phyloP scores from a whole-genome alignment of 2,888 invertebrate species.

The Bhutanitis thaidina region DNA sequence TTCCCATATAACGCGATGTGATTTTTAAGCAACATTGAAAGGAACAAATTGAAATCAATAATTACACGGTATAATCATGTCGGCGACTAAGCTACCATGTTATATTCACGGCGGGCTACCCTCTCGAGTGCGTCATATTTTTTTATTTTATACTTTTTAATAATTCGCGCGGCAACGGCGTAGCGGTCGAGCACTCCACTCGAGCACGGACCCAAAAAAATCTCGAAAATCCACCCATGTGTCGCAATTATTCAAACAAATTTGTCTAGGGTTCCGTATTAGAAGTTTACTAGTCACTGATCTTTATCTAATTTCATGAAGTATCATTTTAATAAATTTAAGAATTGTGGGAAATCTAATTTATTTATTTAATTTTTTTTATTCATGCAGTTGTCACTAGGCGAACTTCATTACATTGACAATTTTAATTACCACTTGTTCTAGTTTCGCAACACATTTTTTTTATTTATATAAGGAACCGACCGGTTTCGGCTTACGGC shows the following conservation, averaged over 20 bases:
- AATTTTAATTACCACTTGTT: too few species aligned
- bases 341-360: too few species aligned
- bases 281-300: neutral
- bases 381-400: too few species aligned
- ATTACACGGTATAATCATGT: constrained; percentile 36
- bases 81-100: constrained; percentile 43
- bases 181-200: constrained; percentile 61
- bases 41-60: constrained; percentile 22
- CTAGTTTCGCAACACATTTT: too few species aligned
- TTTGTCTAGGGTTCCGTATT: constrained; percentile 49
- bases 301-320: constrained; percentile 3
- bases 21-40: constrained; percentile 19
- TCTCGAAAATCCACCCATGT: constrained; percentile 68
- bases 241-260: constrained; percentile 49
- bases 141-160: constrained; percentile 69
- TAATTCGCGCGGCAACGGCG: constrained; percentile 63
- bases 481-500: too few species aligned
- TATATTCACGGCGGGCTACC: constrained; percentile 54
- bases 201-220: constrained; percentile 73
- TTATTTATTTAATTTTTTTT: too few species aligned
- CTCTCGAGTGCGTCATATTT: constrained; percentile 47
- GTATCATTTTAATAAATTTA: neutral
- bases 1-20: neutral
- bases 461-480: too few species aligned
- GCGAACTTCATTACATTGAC: too few species aligned